Evolutionary conservation across 30 jellyfish, hydroid and myxozoan genomes (phyloP).

Genomic region (Pseudorhiza aurosa): DNA sequence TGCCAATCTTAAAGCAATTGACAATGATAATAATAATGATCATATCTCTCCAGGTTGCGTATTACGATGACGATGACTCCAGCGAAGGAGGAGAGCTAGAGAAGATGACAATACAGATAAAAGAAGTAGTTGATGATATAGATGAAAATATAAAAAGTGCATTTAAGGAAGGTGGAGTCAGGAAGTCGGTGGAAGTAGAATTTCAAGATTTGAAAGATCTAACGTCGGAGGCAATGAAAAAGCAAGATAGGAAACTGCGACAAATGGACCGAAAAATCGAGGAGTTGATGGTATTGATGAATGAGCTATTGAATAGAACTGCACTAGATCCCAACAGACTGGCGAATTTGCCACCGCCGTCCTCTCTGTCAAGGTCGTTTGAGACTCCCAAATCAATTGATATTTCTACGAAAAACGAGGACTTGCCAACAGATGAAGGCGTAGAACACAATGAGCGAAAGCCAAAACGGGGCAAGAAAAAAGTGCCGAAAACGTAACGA

Average conservation of each 20-base stretch:
- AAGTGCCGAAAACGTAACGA: too few species aligned
- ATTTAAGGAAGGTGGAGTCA: conserved; percentile 62
- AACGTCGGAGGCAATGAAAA: neutral
- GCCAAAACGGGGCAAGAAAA: neutral
- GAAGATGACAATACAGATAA: conserved; percentile 92
- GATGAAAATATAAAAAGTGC: conserved; percentile 61
- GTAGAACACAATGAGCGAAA: neutral
- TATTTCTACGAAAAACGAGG: neutral
- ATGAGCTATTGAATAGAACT: conserved; percentile 50
- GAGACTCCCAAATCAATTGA: neutral
- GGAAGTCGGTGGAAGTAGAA: conserved; percentile 27
- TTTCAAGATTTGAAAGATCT: conserved; percentile 30
- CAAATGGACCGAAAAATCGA: conserved; percentile 70
- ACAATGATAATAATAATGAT: too few species aligned
- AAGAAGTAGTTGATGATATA: conserved; percentile 92
- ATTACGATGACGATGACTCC: conserved; percentile 92
- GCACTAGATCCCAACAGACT: conserved; percentile 55
- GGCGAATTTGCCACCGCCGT: conserved; percentile 72
- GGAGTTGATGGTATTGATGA: conserved; percentile 49
- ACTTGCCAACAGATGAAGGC: neutral
- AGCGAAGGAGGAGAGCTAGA: conserved; percentile 86
- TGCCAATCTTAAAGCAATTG: too few species aligned
- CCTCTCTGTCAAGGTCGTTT: conserved; percentile 40
- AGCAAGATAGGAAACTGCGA: conserved; percentile 53
- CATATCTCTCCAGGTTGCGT: conserved; percentile 45